Percentiles rank a stretch among this genome's conserved stretches.
Evolutionary conservation across 2,888 invertebrate species (phyloP).

Genomic region (Euproctis similis): DNA sequence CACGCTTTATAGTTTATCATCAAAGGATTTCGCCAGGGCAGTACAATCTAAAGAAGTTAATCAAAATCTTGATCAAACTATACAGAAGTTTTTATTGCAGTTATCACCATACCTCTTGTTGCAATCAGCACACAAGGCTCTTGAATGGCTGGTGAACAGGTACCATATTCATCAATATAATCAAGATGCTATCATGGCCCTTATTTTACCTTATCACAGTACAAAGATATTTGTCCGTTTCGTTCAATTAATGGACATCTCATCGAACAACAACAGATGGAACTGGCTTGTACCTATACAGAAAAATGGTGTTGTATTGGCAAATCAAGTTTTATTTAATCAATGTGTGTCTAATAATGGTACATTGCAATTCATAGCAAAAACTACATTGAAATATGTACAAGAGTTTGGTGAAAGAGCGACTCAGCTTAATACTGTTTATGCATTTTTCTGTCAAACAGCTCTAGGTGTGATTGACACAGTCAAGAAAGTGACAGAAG

Average conservation of each 20-base stretch:
- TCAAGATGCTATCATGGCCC: conserved; percentile 83
- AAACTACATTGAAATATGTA: conserved; percentile 57
- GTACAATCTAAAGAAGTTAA: conserved; percentile 86
- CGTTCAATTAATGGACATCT: conserved; percentile 84
- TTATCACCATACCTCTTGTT: conserved; percentile 93
- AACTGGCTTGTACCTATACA: conserved; percentile 84
- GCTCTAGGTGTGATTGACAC: conserved; percentile 82
- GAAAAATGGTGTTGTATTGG: conserved; percentile 83
- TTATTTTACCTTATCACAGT: conserved; percentile 94
- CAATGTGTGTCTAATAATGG: conserved; percentile 77
- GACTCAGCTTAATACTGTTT: conserved; percentile 79
- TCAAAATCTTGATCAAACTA: conserved; percentile 81
- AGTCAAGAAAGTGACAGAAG: conserved; percentile 71
- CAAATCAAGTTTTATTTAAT: conserved; percentile 83
- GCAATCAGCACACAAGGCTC: conserved; percentile 87
- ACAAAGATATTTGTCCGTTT: conserved; percentile 90
- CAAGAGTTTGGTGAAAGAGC: conserved; percentile 77
- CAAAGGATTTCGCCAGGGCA: conserved; percentile 87
- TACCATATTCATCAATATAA: conserved; percentile 94
- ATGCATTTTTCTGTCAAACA: conserved; percentile 87
- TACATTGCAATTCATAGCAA: conserved; percentile 47
- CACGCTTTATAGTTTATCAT: conserved; percentile 84
- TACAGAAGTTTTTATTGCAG: conserved; percentile 86
- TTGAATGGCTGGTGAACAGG: conserved; percentile 96
- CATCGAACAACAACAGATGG: conserved; percentile 79